Conservation (phyloP, 2,888 invertebrate genomes). For the Eulithis testata region DNA sequence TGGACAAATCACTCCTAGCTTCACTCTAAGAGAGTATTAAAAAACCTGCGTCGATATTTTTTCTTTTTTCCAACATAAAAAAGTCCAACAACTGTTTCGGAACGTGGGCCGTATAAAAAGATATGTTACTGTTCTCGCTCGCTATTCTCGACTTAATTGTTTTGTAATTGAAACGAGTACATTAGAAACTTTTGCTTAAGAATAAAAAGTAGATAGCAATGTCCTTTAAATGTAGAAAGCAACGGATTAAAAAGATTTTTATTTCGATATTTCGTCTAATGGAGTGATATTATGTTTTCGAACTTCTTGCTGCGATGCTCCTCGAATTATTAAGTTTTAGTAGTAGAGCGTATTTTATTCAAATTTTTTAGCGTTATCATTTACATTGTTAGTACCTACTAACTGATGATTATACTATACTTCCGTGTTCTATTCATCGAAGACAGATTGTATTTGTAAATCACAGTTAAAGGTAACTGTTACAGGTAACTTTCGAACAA, state of each 20-base stretch:
- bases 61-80: slow-evolving; percentile 57
- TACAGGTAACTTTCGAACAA: slow-evolving; percentile 28
- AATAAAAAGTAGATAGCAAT: slow-evolving; percentile 2
- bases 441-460: not conserved
- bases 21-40: slow-evolving; percentile 71
- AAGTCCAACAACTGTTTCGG: slow-evolving; percentile 30
- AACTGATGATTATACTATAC: no score
- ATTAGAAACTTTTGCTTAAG: slow-evolving; percentile 13
- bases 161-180: slow-evolving; percentile 20
- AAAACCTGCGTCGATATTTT: slow-evolving; percentile 76
- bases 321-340: no score
- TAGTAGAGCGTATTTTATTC: no score
- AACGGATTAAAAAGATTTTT: not conserved
- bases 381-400: no score
- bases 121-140: slow-evolving; percentile 19
- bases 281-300: no score
- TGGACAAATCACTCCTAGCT: slow-evolving; percentile 82
- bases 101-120: slow-evolving; percentile 61
- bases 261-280: not conserved
- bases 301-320: no score
- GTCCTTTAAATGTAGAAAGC: slow-evolving; percentile 1
- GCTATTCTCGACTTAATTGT: slow-evolving; percentile 24
- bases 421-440: no score
- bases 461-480: slow-evolving; percentile 14
- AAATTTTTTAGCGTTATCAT: no score